These are phyloP conservation scores for Virgularia gustaviana DNA, from an alignment of 92 coral and sea anemone species.

Conservation along the genomic window DNA sequence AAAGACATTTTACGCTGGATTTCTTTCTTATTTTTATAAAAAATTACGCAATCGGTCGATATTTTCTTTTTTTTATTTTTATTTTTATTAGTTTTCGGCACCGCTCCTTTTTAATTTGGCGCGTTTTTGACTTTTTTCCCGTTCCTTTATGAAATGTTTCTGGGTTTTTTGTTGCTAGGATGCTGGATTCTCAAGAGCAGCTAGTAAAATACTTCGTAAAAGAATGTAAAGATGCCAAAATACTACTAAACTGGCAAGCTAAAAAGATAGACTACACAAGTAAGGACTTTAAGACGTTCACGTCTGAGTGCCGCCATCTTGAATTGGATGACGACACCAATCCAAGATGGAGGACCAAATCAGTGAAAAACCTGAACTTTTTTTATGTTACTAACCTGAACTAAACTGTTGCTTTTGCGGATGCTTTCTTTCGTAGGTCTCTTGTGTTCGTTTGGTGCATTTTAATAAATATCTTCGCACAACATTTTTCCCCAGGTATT, in stretches of 20 bases:
- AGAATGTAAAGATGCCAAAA: constrained; percentile 49
- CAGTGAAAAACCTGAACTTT: no score
- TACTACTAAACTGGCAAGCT: constrained; percentile 60
- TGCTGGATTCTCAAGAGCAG: constrained; percentile 70
- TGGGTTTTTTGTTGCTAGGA: constrained; percentile 32
- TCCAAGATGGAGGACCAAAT: no score
- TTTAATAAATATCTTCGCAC: no score
- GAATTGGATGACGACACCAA: no score
- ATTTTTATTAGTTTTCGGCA: not conserved
- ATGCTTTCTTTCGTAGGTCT: no score
- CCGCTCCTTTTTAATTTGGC: constrained; percentile 10
- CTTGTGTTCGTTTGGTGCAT: no score
- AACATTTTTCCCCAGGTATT: not conserved
- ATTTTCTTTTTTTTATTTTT: not conserved
- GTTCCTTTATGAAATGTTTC: not conserved
- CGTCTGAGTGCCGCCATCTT: no score
- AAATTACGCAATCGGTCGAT: not conserved
- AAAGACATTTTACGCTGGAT: not conserved
- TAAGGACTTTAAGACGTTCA: constrained; percentile 1
- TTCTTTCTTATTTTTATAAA: not conserved
- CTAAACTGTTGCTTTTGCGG: no score
- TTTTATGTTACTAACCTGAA: no score
- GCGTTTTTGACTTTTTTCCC: not conserved
- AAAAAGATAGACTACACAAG: constrained; percentile 67
- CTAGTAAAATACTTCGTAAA: constrained; percentile 61